Percentiles rank a stretch among this genome's conserved stretches.
Evolutionary conservation across 1,140 invertebrate genomes (phyloP).

Genomic region (Lycorma delicatula): DNA sequence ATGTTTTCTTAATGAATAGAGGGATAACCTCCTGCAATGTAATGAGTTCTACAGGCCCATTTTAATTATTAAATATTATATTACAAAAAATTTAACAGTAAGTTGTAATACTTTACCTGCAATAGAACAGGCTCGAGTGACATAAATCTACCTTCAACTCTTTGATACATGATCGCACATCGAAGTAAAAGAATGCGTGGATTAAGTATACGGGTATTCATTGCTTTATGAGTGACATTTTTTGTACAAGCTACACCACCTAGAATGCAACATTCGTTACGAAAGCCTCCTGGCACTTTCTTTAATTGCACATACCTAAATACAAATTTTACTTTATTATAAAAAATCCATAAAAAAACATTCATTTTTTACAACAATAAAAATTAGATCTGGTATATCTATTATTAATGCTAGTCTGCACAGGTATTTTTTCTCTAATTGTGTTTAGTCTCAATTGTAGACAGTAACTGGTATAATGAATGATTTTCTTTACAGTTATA

Average conservation of each 20-base stretch:
- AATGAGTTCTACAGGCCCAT: no score
- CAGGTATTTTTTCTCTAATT: no score
- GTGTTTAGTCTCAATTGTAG: no score
- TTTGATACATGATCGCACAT: constrained; percentile 85
- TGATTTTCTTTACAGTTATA: no score
- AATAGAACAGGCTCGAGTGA: constrained; percentile 85
- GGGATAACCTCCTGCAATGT: not conserved
- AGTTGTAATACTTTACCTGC: constrained; percentile 54
- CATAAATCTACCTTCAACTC: constrained; percentile 81
- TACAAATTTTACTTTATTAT: no score
- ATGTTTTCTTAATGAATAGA: not conserved
- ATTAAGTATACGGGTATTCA: constrained; percentile 70
- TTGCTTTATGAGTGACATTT: constrained; percentile 84
- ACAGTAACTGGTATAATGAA: no score
- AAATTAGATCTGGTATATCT: no score
- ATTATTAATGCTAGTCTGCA: no score
- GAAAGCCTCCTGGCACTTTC: constrained; percentile 74
- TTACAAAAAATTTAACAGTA: not conserved
- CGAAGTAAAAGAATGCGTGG: constrained; percentile 78
- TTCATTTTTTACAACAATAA: no score
- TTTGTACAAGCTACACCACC: constrained; percentile 86
- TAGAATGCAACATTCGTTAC: constrained; percentile 67
- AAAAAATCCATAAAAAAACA: no score
- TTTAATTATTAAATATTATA: not conserved
- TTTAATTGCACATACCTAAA: constrained; percentile 81